Evolutionary conservation across 2,888 invertebrate genomes (phyloP).

Genomic region (Thalpophila matura): DNA sequence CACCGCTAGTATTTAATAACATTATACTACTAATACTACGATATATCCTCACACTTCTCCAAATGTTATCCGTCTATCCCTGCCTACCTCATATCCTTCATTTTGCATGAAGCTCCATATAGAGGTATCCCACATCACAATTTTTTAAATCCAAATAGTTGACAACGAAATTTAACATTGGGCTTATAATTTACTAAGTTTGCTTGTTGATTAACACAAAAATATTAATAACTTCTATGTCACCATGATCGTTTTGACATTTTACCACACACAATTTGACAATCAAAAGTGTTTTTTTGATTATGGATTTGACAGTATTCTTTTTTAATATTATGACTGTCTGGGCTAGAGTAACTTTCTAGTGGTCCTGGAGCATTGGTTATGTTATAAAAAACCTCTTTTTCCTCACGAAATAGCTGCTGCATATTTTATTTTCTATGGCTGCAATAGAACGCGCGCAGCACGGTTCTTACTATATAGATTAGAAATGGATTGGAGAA

Average conservation of each 20-base stretch:
- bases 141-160: slow-evolving; percentile 49
- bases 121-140: slow-evolving; percentile 75
- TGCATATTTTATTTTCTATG: too few relatives aligned
- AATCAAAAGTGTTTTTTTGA: slow-evolving; percentile 23
- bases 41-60: too few relatives aligned
- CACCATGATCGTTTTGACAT: slow-evolving; percentile 68
- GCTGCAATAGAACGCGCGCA: too few relatives aligned
- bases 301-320: not conserved
- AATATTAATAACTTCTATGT: slow-evolving; percentile 63
- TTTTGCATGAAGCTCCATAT: slow-evolving; percentile 69
- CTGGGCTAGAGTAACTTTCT: not conserved
- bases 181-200: slow-evolving; percentile 55
- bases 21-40: too few relatives aligned
- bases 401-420: not conserved
- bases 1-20: too few relatives aligned
- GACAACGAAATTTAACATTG: slow-evolving; percentile 65
- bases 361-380: not conserved
- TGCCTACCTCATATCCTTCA: slow-evolving; percentile 69
- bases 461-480: too few relatives aligned
- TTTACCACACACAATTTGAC: slow-evolving; percentile 20
- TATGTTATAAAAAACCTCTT: not conserved
- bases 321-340: slow-evolving; percentile 16
- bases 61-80: too few relatives aligned
- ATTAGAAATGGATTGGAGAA: too few relatives aligned
- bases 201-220: slow-evolving; percentile 60